phyloP scores from a whole-genome alignment of 2,113 vertebrate genomes.

The Galbula dea region DNA sequence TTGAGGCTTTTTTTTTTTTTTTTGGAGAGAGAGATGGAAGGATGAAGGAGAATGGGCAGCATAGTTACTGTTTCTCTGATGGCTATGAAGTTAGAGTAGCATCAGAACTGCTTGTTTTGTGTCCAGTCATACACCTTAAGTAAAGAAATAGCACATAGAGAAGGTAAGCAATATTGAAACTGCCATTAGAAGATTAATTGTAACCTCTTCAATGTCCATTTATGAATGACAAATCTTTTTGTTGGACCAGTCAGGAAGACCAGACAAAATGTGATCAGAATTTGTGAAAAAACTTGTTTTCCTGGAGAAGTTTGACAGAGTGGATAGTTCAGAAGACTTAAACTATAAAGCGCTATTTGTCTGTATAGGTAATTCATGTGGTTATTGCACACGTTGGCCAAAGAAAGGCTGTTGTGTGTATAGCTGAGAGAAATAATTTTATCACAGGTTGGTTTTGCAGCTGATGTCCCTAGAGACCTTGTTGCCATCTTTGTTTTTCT shows the following conservation, averaged over 20 bases:
- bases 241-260: background rate
- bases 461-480: background rate
- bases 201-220: background rate
- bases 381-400: background rate
- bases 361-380: background rate
- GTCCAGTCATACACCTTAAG: background rate
- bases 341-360: background rate
- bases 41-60: background rate
- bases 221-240: background rate
- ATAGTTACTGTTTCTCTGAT: background rate
- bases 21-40: background rate
- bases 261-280: background rate
- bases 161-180: background rate
- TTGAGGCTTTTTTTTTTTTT: background rate
- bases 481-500: background rate
- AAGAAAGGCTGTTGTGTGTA: background rate
- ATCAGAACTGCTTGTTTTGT: background rate
- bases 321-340: background rate
- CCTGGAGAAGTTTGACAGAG: background rate
- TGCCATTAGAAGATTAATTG: background rate
- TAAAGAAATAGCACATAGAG: background rate
- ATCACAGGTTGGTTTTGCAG: background rate
- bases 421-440: background rate
- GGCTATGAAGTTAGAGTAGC: background rate
- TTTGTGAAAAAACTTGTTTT: background rate